Conservation (phyloP, 2,797 vertebrate species). For the Arvicola amphibius region DNA sequence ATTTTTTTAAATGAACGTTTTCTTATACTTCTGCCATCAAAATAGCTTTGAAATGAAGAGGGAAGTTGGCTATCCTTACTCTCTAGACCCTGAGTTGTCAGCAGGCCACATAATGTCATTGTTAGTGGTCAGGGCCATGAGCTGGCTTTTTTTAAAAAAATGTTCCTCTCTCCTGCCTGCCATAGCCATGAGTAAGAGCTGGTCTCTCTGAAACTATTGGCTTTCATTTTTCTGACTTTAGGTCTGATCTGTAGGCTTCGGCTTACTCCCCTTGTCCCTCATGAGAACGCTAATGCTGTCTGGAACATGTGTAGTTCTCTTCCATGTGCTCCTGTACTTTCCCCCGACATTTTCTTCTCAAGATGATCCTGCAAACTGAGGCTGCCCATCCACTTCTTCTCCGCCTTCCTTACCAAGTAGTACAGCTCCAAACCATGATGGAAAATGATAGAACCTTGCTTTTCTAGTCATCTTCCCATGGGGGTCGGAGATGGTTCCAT, state of each 20-base stretch:
- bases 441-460: neutral
- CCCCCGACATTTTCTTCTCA: neutral
- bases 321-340: neutral
- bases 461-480: neutral
- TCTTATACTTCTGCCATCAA: neutral
- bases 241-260: neutral
- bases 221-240: neutral
- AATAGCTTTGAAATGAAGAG: neutral
- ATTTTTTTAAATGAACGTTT: too few relatives aligned
- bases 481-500: neutral
- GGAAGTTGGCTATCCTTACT: neutral
- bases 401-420: neutral
- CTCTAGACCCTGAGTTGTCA: neutral
- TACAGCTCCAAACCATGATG: neutral
- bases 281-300: neutral
- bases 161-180: too few relatives aligned
- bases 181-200: neutral
- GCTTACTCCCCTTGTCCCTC: neutral
- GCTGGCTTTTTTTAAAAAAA: neutral
- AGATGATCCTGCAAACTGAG: neutral
- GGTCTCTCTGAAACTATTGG: neutral
- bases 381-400: neutral
- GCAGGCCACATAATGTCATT: neutral
- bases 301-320: neutral
- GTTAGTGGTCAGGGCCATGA: neutral